Evolutionary conservation across 2,113 vertebrate genomes (phyloP).

Genomic region (Mixornis gularis): DNA sequence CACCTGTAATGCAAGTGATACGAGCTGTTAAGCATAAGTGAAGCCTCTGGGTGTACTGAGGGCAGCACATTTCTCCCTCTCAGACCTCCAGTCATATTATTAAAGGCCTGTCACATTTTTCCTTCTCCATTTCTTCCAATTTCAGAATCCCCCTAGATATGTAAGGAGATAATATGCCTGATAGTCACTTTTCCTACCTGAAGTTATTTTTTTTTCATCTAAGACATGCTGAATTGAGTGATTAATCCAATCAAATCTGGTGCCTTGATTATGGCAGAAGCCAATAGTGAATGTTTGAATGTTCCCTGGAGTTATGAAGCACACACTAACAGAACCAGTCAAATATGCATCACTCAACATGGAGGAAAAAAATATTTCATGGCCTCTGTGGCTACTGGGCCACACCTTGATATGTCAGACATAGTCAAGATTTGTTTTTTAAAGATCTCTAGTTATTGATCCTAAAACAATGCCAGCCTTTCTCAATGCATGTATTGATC

Average conservation of each 20-base stretch:
- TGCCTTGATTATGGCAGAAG: not conserved
- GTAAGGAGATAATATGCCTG: not conserved
- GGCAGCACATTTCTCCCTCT: slow-evolving; percentile 2
- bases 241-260: not conserved
- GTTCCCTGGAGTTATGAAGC: not conserved
- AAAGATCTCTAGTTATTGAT: not conserved
- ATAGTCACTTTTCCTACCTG: not conserved
- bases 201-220: not conserved
- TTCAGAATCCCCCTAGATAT: not conserved
- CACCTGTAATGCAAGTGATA: not conserved
- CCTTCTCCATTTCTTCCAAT: not conserved
- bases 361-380: not conserved
- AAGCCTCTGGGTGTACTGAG: not conserved
- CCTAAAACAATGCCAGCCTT: not conserved
- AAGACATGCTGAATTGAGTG: not conserved
- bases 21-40: not conserved
- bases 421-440: not conserved
- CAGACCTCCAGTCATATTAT: not conserved
- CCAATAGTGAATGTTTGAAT: not conserved
- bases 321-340: not conserved
- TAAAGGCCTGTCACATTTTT: not conserved
- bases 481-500: not conserved
- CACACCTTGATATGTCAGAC: not conserved
- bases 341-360: not conserved
- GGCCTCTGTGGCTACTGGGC: not conserved